Conservation (phyloP, 2,113 vertebrate species). For the Podarcis cretensis region DNA sequence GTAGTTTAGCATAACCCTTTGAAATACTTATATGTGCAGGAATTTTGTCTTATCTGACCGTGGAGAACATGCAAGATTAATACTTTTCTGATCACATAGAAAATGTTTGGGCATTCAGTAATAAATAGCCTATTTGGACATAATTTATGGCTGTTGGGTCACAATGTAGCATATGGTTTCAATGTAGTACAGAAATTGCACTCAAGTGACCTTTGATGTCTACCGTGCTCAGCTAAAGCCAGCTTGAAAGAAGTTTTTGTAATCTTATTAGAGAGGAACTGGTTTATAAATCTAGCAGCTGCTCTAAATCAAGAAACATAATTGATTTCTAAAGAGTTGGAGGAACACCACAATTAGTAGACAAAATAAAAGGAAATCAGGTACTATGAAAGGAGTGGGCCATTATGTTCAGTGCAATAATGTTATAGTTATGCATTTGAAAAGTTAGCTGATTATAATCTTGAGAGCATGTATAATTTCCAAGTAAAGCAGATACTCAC, state of each 20-base stretch:
- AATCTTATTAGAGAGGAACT: conserved; percentile 50
- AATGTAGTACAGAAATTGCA: conserved; percentile 56
- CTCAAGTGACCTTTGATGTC: conserved; percentile 56
- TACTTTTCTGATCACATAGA: neutral
- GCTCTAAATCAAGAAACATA: conserved; percentile 57
- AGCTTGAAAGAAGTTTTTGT: conserved; percentile 49
- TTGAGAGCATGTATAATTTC: conserved; percentile 52
- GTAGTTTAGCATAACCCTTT: neutral
- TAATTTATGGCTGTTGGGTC: conserved; percentile 63
- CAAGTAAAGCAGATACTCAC: conserved; percentile 25
- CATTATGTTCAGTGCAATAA: neutral
- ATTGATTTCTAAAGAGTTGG: conserved; percentile 26
- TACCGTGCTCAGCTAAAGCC: conserved; percentile 40
- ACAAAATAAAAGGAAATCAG: conserved; percentile 16
- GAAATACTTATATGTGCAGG: neutral
- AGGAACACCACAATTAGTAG: neutral
- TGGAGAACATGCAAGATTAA: neutral
- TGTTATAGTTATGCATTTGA: conserved; percentile 32
- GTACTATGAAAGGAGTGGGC: conserved; percentile 18
- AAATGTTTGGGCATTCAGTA: conserved; percentile 22
- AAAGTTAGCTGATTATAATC: conserved; percentile 1
- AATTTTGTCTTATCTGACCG: conserved; percentile 29
- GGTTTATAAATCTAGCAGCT: conserved; percentile 36
- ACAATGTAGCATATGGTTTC: conserved; percentile 51
- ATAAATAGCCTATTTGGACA: conserved; percentile 62